Conservation (phyloP, 2,797 vertebrate species). For the Babyrousa celebensis region DNA sequence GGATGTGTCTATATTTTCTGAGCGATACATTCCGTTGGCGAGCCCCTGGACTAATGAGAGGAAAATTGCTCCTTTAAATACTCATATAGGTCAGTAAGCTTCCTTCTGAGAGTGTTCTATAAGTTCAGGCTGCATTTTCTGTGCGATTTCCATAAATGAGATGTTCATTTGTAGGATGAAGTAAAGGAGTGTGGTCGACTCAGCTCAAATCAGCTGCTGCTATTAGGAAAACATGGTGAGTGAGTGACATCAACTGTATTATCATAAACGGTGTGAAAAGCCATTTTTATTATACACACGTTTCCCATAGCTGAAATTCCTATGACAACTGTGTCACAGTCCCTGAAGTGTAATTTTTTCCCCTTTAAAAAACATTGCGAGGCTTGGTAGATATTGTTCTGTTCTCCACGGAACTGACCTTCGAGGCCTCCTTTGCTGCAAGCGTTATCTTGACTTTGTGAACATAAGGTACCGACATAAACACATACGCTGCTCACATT, state of each 20-base stretch:
- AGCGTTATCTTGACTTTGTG: slow-evolving; percentile 58
- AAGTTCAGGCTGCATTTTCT: slow-evolving; percentile 25
- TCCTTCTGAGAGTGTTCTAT: neutral
- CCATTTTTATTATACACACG: neutral
- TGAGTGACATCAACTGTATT: neutral
- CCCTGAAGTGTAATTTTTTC: neutral
- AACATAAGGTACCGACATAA: slow-evolving; percentile 69
- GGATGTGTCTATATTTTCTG: slow-evolving; percentile 48
- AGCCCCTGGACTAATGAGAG: slow-evolving; percentile 59
- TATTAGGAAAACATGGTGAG: neutral
- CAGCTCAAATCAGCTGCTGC: neutral
- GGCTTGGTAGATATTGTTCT: slow-evolving; percentile 52
- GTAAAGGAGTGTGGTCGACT: neutral
- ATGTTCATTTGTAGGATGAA: slow-evolving; percentile 50
- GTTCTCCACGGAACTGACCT: slow-evolving; percentile 46
- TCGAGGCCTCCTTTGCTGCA: neutral
- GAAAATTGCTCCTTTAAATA: slow-evolving; percentile 69
- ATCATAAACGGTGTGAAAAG: neutral
- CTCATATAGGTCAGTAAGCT: slow-evolving; percentile 50
- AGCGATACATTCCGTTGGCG: slow-evolving; percentile 46
- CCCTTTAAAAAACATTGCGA: slow-evolving; percentile 41
- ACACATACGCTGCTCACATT: slow-evolving; percentile 63
- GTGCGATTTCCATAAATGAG: neutral
- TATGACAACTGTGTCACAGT: neutral
- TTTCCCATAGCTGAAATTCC: neutral